Evolutionary conservation across 2,888 invertebrate species (phyloP).

Genomic region (Sisyra terminalis): DNA sequence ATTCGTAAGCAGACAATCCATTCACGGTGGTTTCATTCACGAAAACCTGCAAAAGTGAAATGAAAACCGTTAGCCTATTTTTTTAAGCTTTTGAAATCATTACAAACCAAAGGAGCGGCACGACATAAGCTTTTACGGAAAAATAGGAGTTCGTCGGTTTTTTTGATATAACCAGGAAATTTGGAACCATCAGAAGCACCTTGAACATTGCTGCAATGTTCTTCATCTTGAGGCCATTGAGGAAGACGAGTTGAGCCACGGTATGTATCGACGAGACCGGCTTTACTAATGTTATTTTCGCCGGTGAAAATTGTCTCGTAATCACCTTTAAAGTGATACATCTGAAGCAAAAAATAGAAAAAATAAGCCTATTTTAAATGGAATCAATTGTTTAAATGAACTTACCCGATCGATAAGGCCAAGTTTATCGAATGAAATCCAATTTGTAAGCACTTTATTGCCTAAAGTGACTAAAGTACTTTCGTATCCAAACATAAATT

Average conservation of each 20-base stretch:
- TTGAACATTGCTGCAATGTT: constrained; percentile 59
- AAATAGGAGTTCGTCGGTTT: constrained; percentile 54
- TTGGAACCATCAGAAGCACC: constrained; percentile 74
- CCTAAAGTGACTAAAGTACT: constrained; percentile 70
- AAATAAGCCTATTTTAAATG: background rate
- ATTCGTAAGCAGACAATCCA: constrained; percentile 52
- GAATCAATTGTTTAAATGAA: constrained; percentile 12
- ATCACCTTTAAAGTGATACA: constrained; percentile 72
- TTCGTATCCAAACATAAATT: constrained; percentile 80
- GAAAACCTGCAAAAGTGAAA: constrained; percentile 35
- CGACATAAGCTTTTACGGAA: constrained; percentile 76
- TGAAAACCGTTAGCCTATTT: constrained; percentile 7
- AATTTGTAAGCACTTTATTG: constrained; percentile 64
- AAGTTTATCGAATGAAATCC: constrained; percentile 75
- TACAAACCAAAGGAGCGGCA: constrained; percentile 50
- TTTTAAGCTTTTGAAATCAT: background rate
- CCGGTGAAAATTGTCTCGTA: constrained; percentile 67
- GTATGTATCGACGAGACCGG: constrained; percentile 64
- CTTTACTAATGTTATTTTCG: constrained; percentile 34
- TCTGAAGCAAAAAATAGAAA: constrained; percentile 31
- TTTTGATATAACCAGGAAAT: constrained; percentile 52
- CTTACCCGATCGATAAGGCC: constrained; percentile 77
- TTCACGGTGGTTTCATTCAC: constrained; percentile 40
- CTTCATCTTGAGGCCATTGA: constrained; percentile 50
- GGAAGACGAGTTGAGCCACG: constrained; percentile 52